These are phyloP conservation scores for Amphilophus citrinellus DNA, from an alignment of 2,113 vertebrate species.

Conservation along the genomic window DNA sequence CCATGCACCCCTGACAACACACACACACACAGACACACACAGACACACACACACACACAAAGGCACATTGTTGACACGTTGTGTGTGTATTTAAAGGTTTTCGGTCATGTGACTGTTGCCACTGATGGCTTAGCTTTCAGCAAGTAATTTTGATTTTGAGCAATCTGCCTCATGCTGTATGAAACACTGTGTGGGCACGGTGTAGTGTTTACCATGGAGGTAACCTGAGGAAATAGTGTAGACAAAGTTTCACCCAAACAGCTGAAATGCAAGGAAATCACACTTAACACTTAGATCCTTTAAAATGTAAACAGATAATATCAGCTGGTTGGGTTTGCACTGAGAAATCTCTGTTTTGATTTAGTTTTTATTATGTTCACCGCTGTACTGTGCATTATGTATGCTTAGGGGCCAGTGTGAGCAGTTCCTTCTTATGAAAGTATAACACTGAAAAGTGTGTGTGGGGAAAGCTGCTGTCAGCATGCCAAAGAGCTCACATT, in stretches of 20 bases:
- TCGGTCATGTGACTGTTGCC: not conserved
- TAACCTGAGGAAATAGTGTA: not conserved
- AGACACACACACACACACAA: not conserved
- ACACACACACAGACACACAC: not conserved
- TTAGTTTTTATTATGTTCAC: not conserved
- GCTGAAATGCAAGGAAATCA: not conserved
- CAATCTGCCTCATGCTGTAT: not conserved
- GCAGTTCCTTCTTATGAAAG: not conserved
- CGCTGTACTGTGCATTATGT: not conserved
- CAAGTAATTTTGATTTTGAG: not conserved
- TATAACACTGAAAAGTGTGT: not conserved
- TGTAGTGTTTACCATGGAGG: conserved; percentile 15
- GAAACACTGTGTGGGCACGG: not conserved
- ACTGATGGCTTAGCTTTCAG: not conserved
- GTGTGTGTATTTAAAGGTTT: not conserved
- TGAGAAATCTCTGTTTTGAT: not conserved
- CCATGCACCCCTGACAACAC: not conserved
- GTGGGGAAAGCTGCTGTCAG: not conserved
- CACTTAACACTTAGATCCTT: not conserved
- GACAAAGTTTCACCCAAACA: not conserved
- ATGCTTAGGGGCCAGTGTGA: not conserved
- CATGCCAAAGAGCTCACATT: not conserved
- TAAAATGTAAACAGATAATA: not conserved
- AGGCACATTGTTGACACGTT: not conserved
- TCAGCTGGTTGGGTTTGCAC: not conserved